Conservation (phyloP, 2,113 vertebrate genomes). For the Hipposideros armiger region DNA sequence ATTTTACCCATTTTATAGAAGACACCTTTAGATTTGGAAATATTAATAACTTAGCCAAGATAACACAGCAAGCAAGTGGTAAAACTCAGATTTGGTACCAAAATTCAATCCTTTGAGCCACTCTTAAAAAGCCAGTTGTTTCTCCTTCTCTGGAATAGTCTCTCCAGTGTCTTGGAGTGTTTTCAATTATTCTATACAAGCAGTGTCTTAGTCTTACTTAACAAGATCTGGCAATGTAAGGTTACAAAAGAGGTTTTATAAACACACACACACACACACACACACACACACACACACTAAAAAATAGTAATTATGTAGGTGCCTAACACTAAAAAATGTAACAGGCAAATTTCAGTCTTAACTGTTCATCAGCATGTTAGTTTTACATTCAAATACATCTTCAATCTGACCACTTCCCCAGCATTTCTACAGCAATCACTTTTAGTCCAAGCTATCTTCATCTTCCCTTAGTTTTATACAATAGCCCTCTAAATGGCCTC, state of each 20-base stretch:
- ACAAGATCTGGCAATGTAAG: not conserved
- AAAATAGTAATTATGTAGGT: not conserved
- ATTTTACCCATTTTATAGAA: not conserved
- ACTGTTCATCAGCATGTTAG: not conserved
- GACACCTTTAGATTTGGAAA: not conserved
- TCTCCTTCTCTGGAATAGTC: not conserved
- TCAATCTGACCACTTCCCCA: not conserved
- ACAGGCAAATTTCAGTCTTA: constrained; percentile 31
- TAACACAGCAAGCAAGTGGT: not conserved
- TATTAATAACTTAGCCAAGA: not conserved
- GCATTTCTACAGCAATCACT: not conserved
- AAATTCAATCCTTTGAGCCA: constrained; percentile 2
- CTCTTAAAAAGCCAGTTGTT: constrained; percentile 26
- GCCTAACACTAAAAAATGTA: constrained; percentile 16
- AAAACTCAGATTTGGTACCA: not conserved
- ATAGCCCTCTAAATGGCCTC: not conserved
- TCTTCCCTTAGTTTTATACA: constrained; percentile 36
- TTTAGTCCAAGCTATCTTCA: not conserved
- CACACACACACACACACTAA: not conserved
- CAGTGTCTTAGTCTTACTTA: not conserved
- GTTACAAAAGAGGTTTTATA: not conserved
- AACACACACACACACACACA: not conserved
- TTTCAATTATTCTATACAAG: not conserved
- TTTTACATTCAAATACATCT: not conserved
- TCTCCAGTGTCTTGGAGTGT: not conserved